Evolutionary conservation across 2,888 invertebrate species (phyloP), one percentile per base, ranked within the genome.

Genomic region (Aphodius sticticus): DNA sequence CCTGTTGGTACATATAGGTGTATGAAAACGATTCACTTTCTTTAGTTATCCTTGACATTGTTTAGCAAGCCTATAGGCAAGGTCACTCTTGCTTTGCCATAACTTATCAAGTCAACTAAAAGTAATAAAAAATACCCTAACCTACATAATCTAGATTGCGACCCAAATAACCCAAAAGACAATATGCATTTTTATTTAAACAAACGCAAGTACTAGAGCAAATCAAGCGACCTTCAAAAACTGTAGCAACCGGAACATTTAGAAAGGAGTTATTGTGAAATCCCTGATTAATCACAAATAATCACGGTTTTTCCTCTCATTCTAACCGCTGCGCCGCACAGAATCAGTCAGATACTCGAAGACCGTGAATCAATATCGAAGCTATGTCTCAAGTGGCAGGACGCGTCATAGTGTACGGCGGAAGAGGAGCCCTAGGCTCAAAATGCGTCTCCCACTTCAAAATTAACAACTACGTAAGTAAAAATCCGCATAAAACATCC

Each of bases 381-480:
- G 72, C 71, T 26, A 80, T 80, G 80, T 71, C 80, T 70, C 80
- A 80, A 78, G 53, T 78, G 35, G 72, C 85, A 79, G 94, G 95
- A 86, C 93, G 93, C 87, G 94, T 99, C 82, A 90, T 99, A 81
- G 93, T 99, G 84, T 99, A 99, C 89, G 99, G 99, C 80, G 99
- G 99, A 70, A 95, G 95, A 88, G 99, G 99, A 81, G 99, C 99
- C 76, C 92, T 99, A 78, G 99, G 99, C 76, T 94, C 96, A 2
- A 94, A 94, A 71, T 95, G 96, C 87, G 95, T 99, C 15, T 93
- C 94, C 35, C 93, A 95, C 87, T 98, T 99, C 88, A 98, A 98
- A 90, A 91, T 94, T 1, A 94, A 96, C 79, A 96, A 96, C 89
- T 99, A 94, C 92, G 96, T 96, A 91, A 92, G 93, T 90, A 53